These are phyloP conservation scores for Dolichopus griseipennis DNA, from an alignment of 2,888 invertebrate genomes.

Conservation along the genomic window DNA sequence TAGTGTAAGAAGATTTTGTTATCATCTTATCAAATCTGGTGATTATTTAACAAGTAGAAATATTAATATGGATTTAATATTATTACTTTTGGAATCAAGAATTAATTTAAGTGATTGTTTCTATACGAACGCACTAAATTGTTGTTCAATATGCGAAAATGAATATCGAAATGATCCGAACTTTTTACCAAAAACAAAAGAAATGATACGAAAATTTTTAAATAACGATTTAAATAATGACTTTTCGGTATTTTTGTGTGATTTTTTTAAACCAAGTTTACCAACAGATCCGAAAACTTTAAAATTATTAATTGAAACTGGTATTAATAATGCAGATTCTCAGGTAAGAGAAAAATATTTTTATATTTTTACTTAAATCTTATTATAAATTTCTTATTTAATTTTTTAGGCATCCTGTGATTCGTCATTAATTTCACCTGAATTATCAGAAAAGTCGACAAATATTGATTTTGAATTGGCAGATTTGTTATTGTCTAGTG, in stretches of 20 bases:
- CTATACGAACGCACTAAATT: slow-evolving; percentile 46
- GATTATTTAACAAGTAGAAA: slow-evolving; percentile 48
- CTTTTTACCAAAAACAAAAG: slow-evolving; percentile 38
- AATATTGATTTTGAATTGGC: slow-evolving; percentile 43
- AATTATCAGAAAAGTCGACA: slow-evolving; percentile 41
- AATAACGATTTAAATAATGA: slow-evolving; percentile 41
- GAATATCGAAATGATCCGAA: slow-evolving; percentile 41
- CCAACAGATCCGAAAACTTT: slow-evolving; percentile 63
- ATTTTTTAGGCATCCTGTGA: slow-evolving; percentile 37
- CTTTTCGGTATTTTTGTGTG: slow-evolving; percentile 43
- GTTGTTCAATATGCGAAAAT: slow-evolving; percentile 40
- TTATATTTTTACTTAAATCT: not conserved
- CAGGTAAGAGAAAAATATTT: slow-evolving; percentile 25
- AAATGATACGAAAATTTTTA: slow-evolving; percentile 42
- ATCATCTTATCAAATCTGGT: slow-evolving; percentile 59
- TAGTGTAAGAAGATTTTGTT: slow-evolving; percentile 66
- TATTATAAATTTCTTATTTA: too few relatives aligned
- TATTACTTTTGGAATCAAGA: slow-evolving; percentile 40
- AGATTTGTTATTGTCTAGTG: slow-evolving; percentile 40
- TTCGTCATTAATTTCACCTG: slow-evolving; percentile 42
- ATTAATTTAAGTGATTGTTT: slow-evolving; percentile 42
- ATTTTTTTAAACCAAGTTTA: slow-evolving; percentile 51
- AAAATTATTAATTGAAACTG: slow-evolving; percentile 65
- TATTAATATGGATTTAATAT: slow-evolving; percentile 38
- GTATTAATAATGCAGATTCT: slow-evolving; percentile 50